phyloP scores from a whole-genome alignment of 1,140 invertebrate genomes.

The Ladona fulva region DNA sequence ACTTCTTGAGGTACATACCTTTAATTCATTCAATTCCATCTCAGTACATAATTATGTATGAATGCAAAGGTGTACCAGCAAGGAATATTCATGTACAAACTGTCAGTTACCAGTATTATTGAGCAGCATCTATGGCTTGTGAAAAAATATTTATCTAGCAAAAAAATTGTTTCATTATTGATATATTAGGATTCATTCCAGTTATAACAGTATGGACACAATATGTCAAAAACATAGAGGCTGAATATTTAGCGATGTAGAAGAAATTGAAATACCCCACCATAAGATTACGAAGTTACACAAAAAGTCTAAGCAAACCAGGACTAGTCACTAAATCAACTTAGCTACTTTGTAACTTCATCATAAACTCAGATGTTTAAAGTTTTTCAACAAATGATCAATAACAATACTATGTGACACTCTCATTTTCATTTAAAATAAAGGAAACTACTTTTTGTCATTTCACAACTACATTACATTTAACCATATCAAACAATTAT shows the following conservation, averaged over 20 bases:
- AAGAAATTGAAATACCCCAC: neutral
- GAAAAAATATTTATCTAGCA: constrained; percentile 4
- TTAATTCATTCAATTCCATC: neutral
- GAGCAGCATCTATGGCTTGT: neutral
- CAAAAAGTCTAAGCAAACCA: neutral
- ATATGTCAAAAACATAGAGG: neutral
- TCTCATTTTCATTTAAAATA: too few species aligned
- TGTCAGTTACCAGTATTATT: neutral
- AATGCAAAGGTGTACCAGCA: neutral
- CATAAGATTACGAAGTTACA: neutral
- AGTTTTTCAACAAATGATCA: too few species aligned
- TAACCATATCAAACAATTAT: too few species aligned
- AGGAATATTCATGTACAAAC: neutral
- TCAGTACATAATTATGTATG: neutral
- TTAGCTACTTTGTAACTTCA: too few species aligned
- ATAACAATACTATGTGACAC: too few species aligned
- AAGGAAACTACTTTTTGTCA: too few species aligned
- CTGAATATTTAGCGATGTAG: neutral
- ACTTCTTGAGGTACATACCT: neutral
- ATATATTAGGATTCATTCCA: constrained; percentile 8
- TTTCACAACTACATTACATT: too few species aligned
- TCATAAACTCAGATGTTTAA: too few species aligned
- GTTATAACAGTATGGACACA: neutral
- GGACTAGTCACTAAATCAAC: too few species aligned
- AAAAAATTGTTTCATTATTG: neutral